These are phyloP conservation scores for Ovibos moschatus DNA, from an alignment of 2,113 vertebrate species.

Conservation along the genomic window DNA sequence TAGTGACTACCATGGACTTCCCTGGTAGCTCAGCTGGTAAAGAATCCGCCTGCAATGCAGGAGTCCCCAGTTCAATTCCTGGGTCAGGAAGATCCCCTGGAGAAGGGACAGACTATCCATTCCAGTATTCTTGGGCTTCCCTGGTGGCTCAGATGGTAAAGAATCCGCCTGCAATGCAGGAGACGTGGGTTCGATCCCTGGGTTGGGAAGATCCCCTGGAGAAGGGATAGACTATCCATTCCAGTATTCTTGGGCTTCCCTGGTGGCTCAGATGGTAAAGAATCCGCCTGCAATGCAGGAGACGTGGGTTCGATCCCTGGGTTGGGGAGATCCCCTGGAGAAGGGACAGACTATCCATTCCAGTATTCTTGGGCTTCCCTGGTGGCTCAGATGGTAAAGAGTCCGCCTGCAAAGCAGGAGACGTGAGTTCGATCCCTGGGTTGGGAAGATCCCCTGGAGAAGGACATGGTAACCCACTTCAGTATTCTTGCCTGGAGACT, in stretches of 20 bases:
- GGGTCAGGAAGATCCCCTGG: background rate
- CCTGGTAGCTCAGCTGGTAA: background rate
- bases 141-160: background rate
- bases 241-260: background rate
- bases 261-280: background rate
- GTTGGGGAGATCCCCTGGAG: background rate
- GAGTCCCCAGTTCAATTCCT: background rate
- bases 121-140: background rate
- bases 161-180: background rate
- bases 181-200: background rate
- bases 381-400: background rate
- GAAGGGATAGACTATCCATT: background rate
- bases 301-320: fast-evolving
- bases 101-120: background rate
- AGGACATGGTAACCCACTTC: background rate
- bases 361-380: background rate
- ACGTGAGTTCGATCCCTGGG: fast-evolving
- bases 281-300: background rate
- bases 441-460: background rate
- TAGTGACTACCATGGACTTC: background rate
- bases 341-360: background rate
- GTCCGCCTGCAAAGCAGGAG: background rate
- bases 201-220: background rate
- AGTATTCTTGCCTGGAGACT: background rate
- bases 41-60: background rate